Percentiles rank a stretch among this genome's conserved stretches.
phyloP scores from a whole-genome alignment of 2,797 vertebrate species.

The Linurgus olivaceus region DNA sequence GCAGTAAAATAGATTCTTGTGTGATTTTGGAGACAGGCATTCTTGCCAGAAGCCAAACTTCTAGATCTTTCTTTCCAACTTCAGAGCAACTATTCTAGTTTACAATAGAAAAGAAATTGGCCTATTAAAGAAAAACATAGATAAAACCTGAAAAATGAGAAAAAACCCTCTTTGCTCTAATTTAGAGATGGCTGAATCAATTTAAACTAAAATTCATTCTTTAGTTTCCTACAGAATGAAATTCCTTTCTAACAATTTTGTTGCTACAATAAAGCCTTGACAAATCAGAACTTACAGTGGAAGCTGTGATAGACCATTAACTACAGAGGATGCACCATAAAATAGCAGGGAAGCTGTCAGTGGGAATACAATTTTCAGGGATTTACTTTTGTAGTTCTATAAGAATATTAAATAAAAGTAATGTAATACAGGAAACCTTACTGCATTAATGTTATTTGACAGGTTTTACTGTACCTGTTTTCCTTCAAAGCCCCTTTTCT shows the following conservation, averaged over 20 bases:
- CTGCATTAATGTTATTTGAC: background rate
- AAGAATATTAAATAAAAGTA: slow-evolving; percentile 43
- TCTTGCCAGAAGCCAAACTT: background rate
- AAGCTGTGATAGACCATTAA: slow-evolving; percentile 47
- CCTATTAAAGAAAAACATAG: background rate
- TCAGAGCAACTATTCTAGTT: background rate
- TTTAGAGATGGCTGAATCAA: slow-evolving; percentile 3
- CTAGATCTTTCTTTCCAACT: background rate
- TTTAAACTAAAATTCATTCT: slow-evolving; percentile 1
- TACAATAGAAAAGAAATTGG: background rate
- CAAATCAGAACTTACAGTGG: background rate
- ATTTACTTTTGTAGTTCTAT: slow-evolving; percentile 33
- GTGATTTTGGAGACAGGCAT: background rate
- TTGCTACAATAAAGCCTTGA: slow-evolving; percentile 24
- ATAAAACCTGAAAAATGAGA: background rate
- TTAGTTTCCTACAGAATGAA: background rate
- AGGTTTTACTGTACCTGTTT: slow-evolving; percentile 10
- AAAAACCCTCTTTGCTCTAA: background rate
- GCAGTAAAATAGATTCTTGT: background rate
- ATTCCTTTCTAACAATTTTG: slow-evolving; percentile 3
- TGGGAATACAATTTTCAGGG: slow-evolving; percentile 16
- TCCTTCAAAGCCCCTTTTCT: background rate
- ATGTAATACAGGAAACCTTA: background rate
- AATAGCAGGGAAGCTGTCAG: slow-evolving; percentile 47
- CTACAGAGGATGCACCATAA: background rate